Evolutionary conservation across 2,888 invertebrate genomes (phyloP).

Genomic region (Scaptomyza caliginosa): DNA sequence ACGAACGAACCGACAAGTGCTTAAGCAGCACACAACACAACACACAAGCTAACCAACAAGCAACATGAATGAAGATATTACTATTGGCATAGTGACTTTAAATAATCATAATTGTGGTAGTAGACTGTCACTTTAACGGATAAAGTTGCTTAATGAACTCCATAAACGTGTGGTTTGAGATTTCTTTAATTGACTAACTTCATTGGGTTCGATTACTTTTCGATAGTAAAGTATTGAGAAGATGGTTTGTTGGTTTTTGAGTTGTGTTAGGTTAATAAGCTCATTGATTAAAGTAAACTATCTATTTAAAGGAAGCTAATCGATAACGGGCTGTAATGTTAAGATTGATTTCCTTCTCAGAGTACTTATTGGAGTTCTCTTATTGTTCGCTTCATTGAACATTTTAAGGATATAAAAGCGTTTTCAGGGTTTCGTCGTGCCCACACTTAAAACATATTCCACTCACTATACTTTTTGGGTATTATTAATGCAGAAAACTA

Average conservation of each 20-base stretch:
- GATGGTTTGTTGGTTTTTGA: not conserved
- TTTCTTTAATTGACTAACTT: not conserved
- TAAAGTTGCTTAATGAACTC: not conserved
- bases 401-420: not conserved
- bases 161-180: not conserved
- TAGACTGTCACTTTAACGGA: not conserved
- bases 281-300: not conserved
- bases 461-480: not conserved
- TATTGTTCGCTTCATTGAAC: constrained; percentile 10
- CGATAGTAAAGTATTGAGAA: too few relatives aligned
- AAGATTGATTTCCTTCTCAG: not conserved
- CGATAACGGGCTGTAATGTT: not conserved
- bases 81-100: constrained; percentile 1
- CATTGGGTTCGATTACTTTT: not conserved
- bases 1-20: constrained; percentile 39
- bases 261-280: not conserved
- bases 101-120: constrained; percentile 21
- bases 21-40: constrained; percentile 23
- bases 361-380: not conserved
- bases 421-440: not conserved
- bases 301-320: too few relatives aligned
- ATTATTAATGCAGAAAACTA: constrained; percentile 35
- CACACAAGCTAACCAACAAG: not conserved
- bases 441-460: constrained; percentile 15
- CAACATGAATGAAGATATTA: not conserved